Evolutionary conservation across 2,113 vertebrate species (phyloP), one percentile per base, ranked within the genome.

Genomic region (Ifrita kowaldi): DNA sequence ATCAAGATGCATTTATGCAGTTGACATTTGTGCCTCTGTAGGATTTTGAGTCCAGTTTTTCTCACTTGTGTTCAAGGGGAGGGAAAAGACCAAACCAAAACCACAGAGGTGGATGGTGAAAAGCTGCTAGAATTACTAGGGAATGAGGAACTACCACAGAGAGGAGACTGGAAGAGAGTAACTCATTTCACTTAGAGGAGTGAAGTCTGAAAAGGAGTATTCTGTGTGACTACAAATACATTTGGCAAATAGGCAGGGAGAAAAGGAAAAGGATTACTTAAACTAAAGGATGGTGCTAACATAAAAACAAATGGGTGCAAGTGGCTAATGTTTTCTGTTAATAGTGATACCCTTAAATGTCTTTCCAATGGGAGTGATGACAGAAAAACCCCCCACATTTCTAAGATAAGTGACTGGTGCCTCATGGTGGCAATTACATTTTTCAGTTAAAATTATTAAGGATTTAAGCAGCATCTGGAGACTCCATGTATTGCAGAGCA

Each of bases 351-450:
- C 55, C 56, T 86, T 44, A 24, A 83, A 80, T 10, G 23, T 30
- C 41, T 91, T 90, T 75, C 20, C 52, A 71, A 7, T 50, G 60
- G 26, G 23, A 86, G 21, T 52, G 67, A 63, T 63, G 35, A 53
- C 52, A 57, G 64, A 56, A 81, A 52, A 57, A 15, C 10, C 0
- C 1, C 10, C 13, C 13, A 28, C 0, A 0, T n/a, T 91, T 91
- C 70, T 77, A 62, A 65, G 13, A 2, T 49, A 64, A 68, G 11
- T 33, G 16, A 59, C 19, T 84, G 68, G 59, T 86, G 18, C 4
- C 16, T 73, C 41, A 16, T 46, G 8, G n/a, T 39, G n/a, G 50
- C 44, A 78, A 60, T 81, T 75, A 30, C 10, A 18, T 63, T 81
- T 82, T 76, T 79, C 55, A 30, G 20, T 77, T 91, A 59, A 82